Percentiles rank a stretch among this genome's conserved stretches.
phyloP scores from a whole-genome alignment of 2,888 invertebrate species.

The Beris chalybata region DNA sequence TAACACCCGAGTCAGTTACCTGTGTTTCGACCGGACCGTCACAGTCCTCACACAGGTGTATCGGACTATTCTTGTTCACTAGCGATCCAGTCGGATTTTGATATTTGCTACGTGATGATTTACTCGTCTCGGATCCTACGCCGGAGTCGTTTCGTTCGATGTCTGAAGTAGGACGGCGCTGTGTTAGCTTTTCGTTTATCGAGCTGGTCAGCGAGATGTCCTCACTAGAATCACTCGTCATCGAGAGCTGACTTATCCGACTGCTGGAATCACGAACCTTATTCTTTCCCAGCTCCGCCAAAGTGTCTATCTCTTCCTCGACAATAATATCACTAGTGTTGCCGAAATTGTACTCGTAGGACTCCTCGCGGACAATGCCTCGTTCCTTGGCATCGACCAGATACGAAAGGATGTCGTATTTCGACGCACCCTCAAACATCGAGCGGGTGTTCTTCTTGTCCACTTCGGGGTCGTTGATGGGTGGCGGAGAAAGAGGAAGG shows the following conservation, averaged over 20 bases:
- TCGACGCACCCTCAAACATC: slow-evolving; percentile 80
- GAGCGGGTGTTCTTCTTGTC: slow-evolving; percentile 73
- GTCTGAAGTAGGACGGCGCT: slow-evolving; percentile 60
- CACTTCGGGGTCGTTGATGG: slow-evolving; percentile 67
- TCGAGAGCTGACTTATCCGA: slow-evolving; percentile 75
- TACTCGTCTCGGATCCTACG: slow-evolving; percentile 89
- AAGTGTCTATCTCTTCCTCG: slow-evolving; percentile 64
- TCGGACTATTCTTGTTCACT: slow-evolving; percentile 63
- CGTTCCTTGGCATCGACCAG: slow-evolving; percentile 83
- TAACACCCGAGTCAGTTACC: slow-evolving; percentile 70
- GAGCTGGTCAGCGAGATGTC: slow-evolving; percentile 70
- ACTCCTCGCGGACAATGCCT: slow-evolving; percentile 70
- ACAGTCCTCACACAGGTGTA: slow-evolving; percentile 82
- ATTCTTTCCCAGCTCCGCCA: slow-evolving; percentile 59
- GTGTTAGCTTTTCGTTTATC: slow-evolving; percentile 61
- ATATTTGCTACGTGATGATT: slow-evolving; percentile 76
- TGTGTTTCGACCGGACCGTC: slow-evolving; percentile 78
- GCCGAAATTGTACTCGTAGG: slow-evolving; percentile 66
- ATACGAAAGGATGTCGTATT: slow-evolving; percentile 87
- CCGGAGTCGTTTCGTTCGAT: slow-evolving; percentile 92
- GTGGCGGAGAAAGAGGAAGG: slow-evolving; percentile 76
- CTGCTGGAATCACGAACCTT: slow-evolving; percentile 63
- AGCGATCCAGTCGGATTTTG: slow-evolving; percentile 62
- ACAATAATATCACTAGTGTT: slow-evolving; percentile 59
- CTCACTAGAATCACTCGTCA: slow-evolving; percentile 84